Evolutionary conservation across 2,888 invertebrate species (phyloP), one percentile per base, ranked within the genome.

Genomic region (Lepidonotus clava): DNA sequence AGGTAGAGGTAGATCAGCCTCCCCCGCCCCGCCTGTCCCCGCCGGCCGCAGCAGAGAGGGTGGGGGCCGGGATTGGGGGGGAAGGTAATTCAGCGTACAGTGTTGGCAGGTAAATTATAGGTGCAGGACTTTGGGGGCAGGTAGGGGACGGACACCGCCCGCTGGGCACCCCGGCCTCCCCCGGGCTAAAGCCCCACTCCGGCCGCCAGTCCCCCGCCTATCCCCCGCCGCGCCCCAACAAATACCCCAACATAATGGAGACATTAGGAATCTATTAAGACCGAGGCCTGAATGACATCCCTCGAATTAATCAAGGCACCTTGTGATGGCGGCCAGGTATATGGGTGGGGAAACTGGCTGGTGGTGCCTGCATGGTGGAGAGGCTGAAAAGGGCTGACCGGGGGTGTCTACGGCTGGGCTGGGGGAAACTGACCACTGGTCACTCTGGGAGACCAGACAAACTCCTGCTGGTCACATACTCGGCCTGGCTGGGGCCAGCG

Each of bases 241-340:
- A 80, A 80, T 80, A 24, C 80, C 28, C n/a, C 80, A 41, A 36
- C 51, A 80, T 80, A 80, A 80, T 80, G 80, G 80, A 80, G 80
- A 80, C 80, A 80, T 80, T 80, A 80, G 51, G 80, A 80, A 46
- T 80, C 80, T 80, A 80, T 80, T 80, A 80, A 80, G 80, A 28
- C 80, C 51, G 8, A 21, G 28, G n/a, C 34, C 46, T 80, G 80
- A 80, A 51, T 80, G 80, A 80, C 80, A 34, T 5, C 41, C 80
- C n/a, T n/a, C 41, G 80, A 80, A 80, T 80, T 80, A 80, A 80
- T 80, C 80, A 80, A 46, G 80, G 80, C 80, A 80, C 28, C 76
- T 76, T 76, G 28, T 76, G 76, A 76, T 21, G 40, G 2, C 38
- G 36, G 38, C 76, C 36, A 34, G 18, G 38, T 14, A n/a, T 14